Percentiles rank a stretch among this genome's conserved stretches.
phyloP scores from a whole-genome alignment of 2,113 vertebrate species.

The Nesoenas mayeri region DNA sequence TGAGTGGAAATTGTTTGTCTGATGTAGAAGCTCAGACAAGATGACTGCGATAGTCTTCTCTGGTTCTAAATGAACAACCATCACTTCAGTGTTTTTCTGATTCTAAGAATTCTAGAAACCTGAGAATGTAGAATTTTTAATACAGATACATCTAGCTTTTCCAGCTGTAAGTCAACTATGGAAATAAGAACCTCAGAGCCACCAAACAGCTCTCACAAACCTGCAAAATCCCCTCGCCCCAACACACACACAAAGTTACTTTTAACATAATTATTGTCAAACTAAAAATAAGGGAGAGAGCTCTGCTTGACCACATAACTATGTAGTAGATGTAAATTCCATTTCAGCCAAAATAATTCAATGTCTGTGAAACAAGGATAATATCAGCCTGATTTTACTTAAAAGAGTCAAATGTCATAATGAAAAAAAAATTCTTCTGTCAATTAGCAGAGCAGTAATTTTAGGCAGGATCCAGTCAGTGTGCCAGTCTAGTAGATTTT shows the following conservation, averaged over 20 bases:
- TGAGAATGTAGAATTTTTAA: not conserved
- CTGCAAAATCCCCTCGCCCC: not conserved
- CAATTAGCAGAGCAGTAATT: not conserved
- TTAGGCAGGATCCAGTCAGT: not conserved
- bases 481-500: not conserved
- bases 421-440: not conserved
- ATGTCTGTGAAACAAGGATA: not conserved
- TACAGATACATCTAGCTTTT: not conserved
- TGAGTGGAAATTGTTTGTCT: not conserved
- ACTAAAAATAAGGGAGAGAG: not conserved
- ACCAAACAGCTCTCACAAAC: not conserved
- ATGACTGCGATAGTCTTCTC: not conserved
- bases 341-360: not conserved
- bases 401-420: not conserved
- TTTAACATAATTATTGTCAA: not conserved
- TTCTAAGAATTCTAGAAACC: not conserved
- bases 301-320: not conserved
- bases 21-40: not conserved
- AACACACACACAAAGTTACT: not conserved
- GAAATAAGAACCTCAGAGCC: not conserved
- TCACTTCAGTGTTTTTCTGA: not conserved
- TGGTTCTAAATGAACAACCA: accelerated
- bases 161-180: not conserved
- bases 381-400: not conserved
- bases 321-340: not conserved